These are phyloP conservation scores for Epizoanthus rinbou DNA, from an alignment of 92 coral and sea anemone genomes.

Conservation along the genomic window DNA sequence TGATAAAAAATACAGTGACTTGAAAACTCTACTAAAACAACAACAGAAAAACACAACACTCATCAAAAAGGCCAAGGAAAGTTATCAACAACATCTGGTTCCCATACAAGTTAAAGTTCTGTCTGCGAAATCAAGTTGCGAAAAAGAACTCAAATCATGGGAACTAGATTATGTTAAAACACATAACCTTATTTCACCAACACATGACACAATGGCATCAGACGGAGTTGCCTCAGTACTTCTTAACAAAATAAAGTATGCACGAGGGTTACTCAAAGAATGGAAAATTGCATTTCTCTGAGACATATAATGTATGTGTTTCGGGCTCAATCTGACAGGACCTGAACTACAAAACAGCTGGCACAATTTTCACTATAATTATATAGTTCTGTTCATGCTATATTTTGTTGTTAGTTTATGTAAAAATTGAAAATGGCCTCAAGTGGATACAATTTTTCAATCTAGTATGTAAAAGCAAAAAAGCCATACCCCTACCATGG, in stretches of 20 bases:
- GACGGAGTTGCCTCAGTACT: conserved; percentile 50
- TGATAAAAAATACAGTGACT: neutral
- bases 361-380: neutral
- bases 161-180: conserved; percentile 58
- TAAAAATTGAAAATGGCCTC: no score
- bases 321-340: conserved; percentile 15
- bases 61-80: conserved; percentile 31
- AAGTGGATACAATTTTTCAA: no score
- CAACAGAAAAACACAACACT: conserved; percentile 24
- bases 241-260: conserved; percentile 54
- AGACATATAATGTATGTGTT: conserved; percentile 1
- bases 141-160: conserved; percentile 56
- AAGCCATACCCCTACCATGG: no score
- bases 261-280: conserved; percentile 54
- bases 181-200: conserved; percentile 54
- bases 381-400: no score
- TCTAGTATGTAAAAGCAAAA: no score
- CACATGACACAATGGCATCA: conserved; percentile 52
- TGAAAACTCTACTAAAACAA: conserved; percentile 41
- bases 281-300: conserved; percentile 56
- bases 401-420: no score
- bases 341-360: neutral
- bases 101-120: conserved; percentile 53
- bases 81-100: conserved; percentile 37
- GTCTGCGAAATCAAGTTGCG: conserved; percentile 31